These are phyloP conservation scores for Amphilophus citrinellus DNA, from an alignment of 2,113 vertebrate genomes.

Conservation along the genomic window DNA sequence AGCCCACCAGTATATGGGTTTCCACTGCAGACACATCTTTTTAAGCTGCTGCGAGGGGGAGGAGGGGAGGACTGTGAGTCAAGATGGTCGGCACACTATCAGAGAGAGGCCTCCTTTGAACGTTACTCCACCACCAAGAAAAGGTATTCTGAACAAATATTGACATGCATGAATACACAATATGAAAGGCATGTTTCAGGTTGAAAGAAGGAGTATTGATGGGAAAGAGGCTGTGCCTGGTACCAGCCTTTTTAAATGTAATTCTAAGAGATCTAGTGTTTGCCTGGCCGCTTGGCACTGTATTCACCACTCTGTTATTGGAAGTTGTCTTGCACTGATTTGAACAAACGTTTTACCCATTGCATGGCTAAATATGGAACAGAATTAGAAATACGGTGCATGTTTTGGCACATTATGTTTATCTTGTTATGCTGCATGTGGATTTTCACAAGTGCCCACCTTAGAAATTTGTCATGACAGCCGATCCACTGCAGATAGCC, in stretches of 20 bases:
- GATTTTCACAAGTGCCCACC: background rate
- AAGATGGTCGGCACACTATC: conserved; percentile 76
- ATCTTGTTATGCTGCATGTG: background rate
- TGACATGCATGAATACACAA: conserved; percentile 9
- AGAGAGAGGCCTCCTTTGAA: conserved; percentile 78
- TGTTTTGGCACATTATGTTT: background rate
- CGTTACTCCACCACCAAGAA: conserved; percentile 77
- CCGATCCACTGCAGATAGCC: background rate
- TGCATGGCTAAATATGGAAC: background rate
- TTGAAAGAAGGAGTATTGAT: background rate
- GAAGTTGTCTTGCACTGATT: background rate
- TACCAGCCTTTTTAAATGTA: background rate
- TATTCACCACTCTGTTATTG: conserved; percentile 4
- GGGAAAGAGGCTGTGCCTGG: background rate
- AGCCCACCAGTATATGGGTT: conserved; percentile 86
- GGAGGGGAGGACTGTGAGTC: conserved; percentile 62
- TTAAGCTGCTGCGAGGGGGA: conserved; percentile 89
- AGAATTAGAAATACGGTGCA: background rate
- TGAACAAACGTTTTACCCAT: background rate
- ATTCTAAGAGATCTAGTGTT: conserved; percentile 30
- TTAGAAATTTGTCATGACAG: background rate
- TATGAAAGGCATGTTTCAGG: background rate
- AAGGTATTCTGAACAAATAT: conserved; percentile 79
- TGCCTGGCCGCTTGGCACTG: conserved; percentile 2
- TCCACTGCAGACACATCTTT: conserved; percentile 89